A percentile compares a stretch with the other conserved stretches of the same genome.
These are phyloP conservation scores for Mus caroli DNA, from an alignment of 2,797 vertebrate species.

Conservation along the genomic window DNA sequence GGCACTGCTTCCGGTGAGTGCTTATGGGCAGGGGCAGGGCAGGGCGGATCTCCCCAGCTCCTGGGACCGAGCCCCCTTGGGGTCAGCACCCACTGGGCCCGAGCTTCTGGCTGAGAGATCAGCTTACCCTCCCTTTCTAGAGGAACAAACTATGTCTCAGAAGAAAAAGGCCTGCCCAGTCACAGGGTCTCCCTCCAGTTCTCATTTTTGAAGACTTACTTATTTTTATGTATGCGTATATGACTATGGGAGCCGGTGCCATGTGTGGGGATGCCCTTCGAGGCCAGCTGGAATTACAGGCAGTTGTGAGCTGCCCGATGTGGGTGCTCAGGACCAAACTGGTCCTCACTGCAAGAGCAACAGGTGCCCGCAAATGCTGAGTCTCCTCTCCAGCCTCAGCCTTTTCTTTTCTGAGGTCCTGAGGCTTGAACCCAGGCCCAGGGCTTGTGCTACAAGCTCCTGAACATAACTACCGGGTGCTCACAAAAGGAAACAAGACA, in stretches of 20 bases:
- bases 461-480: not conserved
- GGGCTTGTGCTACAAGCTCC: not conserved
- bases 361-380: not conserved
- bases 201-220: not conserved
- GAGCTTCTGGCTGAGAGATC: not conserved
- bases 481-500: not conserved
- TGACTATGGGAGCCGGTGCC: not conserved
- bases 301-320: not conserved
- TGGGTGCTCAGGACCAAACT: not conserved
- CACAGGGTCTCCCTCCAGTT: not conserved
- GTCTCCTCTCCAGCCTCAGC: not conserved
- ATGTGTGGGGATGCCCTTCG: not conserved
- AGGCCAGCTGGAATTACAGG: not conserved
- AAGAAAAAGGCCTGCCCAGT: not conserved
- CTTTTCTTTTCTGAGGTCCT: not conserved
- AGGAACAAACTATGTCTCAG: not conserved
- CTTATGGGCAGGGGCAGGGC: not conserved
- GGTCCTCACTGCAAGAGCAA: not conserved
- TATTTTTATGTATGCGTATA: not conserved
- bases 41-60: too few relatives aligned
- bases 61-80: not conserved
- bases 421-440: not conserved
- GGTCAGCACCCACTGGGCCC: accelerated
- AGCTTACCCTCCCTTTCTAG: not conserved
- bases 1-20: slow-evolving; percentile 97